phyloP scores from a whole-genome alignment of 2,888 invertebrate genomes.

The Perizoma flavofasciatum region DNA sequence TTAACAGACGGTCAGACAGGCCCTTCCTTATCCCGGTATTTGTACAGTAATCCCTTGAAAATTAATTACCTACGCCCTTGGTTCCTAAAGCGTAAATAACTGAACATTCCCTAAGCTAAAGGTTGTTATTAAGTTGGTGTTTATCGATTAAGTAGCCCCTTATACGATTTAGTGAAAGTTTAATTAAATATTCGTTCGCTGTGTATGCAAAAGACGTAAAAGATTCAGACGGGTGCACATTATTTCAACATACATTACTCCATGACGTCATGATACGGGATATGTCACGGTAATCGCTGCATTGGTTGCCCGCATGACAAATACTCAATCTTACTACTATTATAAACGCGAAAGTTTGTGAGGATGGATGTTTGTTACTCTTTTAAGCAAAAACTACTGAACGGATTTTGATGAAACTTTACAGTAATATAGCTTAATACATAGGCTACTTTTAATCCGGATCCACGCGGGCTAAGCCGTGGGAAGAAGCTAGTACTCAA shows the following conservation, averaged over 20 bases:
- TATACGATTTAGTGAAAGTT: constrained; percentile 30
- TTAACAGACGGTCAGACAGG: constrained; percentile 57
- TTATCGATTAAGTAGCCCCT: constrained; percentile 32
- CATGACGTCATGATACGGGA: background rate
- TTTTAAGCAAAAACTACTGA: too few relatives aligned
- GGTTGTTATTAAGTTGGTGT: constrained; percentile 49
- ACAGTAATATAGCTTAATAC: too few relatives aligned
- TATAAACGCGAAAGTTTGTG: too few relatives aligned
- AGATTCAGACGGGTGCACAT: too few relatives aligned
- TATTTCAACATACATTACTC: background rate
- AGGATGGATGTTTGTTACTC: too few relatives aligned
- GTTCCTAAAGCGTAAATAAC: constrained; percentile 42
- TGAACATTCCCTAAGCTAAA: constrained; percentile 60
- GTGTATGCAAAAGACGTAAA: background rate
- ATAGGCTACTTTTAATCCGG: too few relatives aligned
- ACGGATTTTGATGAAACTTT: too few relatives aligned
- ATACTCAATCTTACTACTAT: too few relatives aligned
- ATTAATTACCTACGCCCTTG: constrained; percentile 67
- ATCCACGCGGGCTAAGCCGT: too few relatives aligned
- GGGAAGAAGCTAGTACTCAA: too few relatives aligned
- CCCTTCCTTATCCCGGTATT: constrained; percentile 71
- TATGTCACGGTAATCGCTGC: too few relatives aligned
- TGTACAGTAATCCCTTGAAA: constrained; percentile 77
- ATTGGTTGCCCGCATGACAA: too few relatives aligned
- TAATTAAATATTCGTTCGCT: constrained; percentile 23